Conservation (phyloP, 2,888 invertebrate genomes). For the Dolichopus griseipennis region DNA sequence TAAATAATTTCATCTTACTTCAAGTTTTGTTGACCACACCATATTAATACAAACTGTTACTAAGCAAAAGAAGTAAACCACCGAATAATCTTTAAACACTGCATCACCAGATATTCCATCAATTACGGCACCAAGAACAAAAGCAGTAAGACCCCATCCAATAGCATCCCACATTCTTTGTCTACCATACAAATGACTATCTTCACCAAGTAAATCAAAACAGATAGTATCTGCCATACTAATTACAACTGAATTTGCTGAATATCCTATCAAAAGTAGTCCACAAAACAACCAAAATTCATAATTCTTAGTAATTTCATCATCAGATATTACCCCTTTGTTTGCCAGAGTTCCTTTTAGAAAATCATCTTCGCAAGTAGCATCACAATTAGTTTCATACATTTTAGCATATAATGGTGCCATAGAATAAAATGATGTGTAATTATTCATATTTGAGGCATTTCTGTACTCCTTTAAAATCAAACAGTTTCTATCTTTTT, state of each 20-base stretch:
- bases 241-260: conserved; percentile 69
- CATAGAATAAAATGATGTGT: no score
- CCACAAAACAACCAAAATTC: conserved; percentile 67
- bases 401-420: background rate
- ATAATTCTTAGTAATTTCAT: conserved; percentile 35
- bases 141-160: conserved; percentile 67
- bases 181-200: conserved; percentile 61
- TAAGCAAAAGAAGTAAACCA: conserved; percentile 25
- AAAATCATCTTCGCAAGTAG: background rate
- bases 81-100: conserved; percentile 55
- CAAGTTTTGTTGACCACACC: background rate
- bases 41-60: background rate
- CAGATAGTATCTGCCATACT: conserved; percentile 77
- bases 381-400: background rate
- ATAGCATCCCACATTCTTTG: conserved; percentile 77
- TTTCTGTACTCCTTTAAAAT: background rate
- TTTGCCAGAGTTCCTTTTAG: background rate
- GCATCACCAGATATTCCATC: conserved; percentile 55
- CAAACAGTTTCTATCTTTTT: background rate
- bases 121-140: conserved; percentile 63
- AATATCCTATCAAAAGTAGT: conserved; percentile 62
- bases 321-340: conserved; percentile 1
- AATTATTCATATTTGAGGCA: background rate
- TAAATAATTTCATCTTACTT: conserved; percentile 48
- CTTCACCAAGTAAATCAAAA: conserved; percentile 63